Evolutionary conservation across 2,113 vertebrate genomes (phyloP), one percentile per base, ranked within the genome.

Genomic region (Vulpes lagopus): DNA sequence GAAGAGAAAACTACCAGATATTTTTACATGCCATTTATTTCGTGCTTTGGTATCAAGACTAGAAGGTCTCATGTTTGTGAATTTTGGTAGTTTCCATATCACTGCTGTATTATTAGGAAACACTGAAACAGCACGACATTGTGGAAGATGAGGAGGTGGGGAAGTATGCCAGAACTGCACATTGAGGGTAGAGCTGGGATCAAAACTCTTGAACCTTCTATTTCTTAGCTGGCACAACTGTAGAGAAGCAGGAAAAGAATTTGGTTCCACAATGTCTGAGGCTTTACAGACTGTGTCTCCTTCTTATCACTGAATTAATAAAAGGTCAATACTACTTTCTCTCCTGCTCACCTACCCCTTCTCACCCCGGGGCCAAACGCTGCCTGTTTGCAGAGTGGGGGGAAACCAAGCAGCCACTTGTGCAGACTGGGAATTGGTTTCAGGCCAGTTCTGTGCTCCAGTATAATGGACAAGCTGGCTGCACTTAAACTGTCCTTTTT

Each of bases 1-100:
- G 25, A 93, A 73, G 62, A 76, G n/a, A 65, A 94, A 90, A 67
- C 67, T 62, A 86, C 38, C n/a, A 79, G 81, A 10, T 73, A 79
- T 83, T 91, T 95, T 80, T 87, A 88, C 95, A 76, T 90, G 30
- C 27, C 84, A 55, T 38, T 93, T 96, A 67, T 11, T n/a, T 96
- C 78, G 79, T 11, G 8, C 11, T 97, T 90, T 81, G 38, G 8
- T 62, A 49, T 92, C 87, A 94, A 51, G 67, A 84, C 25, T 81
- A 83, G 67, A 93, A 85, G 35, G 62, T 60, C 65, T 73, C 30
- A 1, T 53, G 15, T 60, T 25, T 79, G 57, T 62, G 55, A 49
- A 12, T 94, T 80, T 59, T 49, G 55, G 35, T 60, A 73, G 35
- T 55, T 92, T 43, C 32, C 30, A 12, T 71, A 38, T 84, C 11